Base-by-base conservation (phyloP, 2,797 vertebrate genomes). In the Pseudochaenichthys georgianus region DNA sequence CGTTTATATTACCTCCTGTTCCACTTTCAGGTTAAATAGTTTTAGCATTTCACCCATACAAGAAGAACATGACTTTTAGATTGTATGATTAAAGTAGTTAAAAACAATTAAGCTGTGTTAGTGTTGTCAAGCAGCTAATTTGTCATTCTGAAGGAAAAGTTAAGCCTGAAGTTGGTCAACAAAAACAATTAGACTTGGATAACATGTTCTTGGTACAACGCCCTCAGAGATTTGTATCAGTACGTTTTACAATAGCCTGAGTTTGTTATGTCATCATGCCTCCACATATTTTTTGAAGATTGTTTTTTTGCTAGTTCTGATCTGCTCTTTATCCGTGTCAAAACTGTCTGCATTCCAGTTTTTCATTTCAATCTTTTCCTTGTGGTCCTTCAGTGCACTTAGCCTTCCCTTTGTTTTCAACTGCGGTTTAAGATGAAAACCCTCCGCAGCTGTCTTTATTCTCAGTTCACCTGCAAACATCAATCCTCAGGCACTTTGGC, bases 361-460 rank as follows among this genome's bases (percentile, higher is more conserved):
- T 86, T 77, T 79, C 76, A 80, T 72, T 80, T 78, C 57, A 78
- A 71, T 80, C 64, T 70, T 55, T 70, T 62, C 45, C 66, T 67
- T 59, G 55, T 34, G 54, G 71, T 63, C 64, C 69, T 68, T 74
- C 60, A 2, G 28, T 75, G 75, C 70, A 43, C 70, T 70, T 58
- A 53, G 51, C 79, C 77, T 80, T 77, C 70, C 41, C 12, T 65
- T 81, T 71, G 51, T 81, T 80, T 78, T 64, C 45, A 75, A 59
- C 53, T 10, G 0, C 17, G 48, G 23, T 73, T 84, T 67, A 70
- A 64, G 51, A 72, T 82, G 50, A 74, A 86, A 79, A 66, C 45
- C 28, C 17, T n/a, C 34, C 34, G 7, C 34, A 8, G 2, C 63
- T 16, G 2, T 64, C 60, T 76, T 70, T 57, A 19, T 70, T 60